Conservation (phyloP, 2,888 invertebrate species). For the Hypolimnas misippus region DNA sequence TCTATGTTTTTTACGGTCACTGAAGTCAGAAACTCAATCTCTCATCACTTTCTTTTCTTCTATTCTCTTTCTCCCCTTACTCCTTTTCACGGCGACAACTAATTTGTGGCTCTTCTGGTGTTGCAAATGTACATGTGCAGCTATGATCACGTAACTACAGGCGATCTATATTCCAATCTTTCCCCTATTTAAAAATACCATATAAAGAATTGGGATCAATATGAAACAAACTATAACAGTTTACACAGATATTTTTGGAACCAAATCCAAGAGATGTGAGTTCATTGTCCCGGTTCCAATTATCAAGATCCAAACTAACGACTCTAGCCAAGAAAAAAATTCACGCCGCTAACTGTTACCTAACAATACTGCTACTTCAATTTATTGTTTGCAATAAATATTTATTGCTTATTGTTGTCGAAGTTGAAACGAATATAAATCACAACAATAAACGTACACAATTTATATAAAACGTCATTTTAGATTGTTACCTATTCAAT, state of each 20-base stretch:
- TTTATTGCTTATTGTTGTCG: constrained; percentile 24
- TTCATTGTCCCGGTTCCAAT: neutral
- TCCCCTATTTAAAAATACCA: too few relatives aligned
- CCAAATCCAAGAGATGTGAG: neutral
- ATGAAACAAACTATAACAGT: neutral
- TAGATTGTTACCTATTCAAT: neutral
- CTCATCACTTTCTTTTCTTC: too few relatives aligned
- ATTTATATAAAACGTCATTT: constrained; percentile 3
- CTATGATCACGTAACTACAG: too few relatives aligned
- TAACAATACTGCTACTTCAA: constrained; percentile 12
- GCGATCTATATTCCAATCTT: too few relatives aligned
- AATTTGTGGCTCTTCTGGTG: too few relatives aligned
- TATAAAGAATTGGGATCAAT: neutral
- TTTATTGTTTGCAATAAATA: constrained; percentile 15
- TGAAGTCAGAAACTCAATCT: too few relatives aligned
- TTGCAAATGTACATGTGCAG: too few relatives aligned
- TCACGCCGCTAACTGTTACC: neutral
- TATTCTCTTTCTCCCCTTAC: too few relatives aligned
- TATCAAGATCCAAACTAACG: neutral
- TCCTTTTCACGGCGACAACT: too few relatives aligned
- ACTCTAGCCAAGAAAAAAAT: neutral
- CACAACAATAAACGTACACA: neutral
- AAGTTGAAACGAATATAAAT: constrained; percentile 13
- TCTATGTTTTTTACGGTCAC: too few relatives aligned
- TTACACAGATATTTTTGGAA: neutral